Conservation (phyloP, 2,888 invertebrate genomes). For the Calameuta pallipes region DNA sequence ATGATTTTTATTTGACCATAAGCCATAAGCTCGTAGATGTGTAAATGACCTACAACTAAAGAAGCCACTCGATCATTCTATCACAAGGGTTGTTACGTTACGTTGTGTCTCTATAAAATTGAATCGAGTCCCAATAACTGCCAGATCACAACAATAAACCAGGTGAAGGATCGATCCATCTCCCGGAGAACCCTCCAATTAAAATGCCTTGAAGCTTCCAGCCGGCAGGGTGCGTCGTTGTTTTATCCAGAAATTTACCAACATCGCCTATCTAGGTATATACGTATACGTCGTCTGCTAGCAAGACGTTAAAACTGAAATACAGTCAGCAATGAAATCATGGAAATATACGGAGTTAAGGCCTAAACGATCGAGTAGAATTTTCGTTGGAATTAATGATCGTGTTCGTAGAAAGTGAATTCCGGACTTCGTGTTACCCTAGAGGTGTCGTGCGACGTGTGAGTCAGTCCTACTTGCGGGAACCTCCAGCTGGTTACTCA, state of each 20-base stretch:
- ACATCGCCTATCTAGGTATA: not conserved
- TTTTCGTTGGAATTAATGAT: constrained; percentile 3
- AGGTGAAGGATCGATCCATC: not conserved
- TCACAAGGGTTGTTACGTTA: not conserved
- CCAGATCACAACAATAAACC: not conserved
- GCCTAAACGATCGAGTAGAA: not conserved
- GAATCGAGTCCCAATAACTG: not conserved
- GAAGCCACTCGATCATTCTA: not conserved
- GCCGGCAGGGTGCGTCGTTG: not conserved
- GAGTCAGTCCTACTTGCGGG: not conserved
- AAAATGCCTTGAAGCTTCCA: not conserved
- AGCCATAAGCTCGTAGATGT: not conserved
- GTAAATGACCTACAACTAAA: not conserved
- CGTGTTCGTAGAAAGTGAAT: not conserved
- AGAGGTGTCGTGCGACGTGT: not conserved
- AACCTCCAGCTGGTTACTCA: constrained; percentile 6
- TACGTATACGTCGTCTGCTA: not conserved
- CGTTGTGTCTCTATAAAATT: not conserved
- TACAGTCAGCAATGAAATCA: not conserved
- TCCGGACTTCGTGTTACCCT: not conserved
- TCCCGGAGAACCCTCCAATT: not conserved
- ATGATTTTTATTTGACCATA: not conserved
- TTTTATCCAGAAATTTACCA: not conserved
- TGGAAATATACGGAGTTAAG: not conserved
- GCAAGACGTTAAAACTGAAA: not conserved